Evolutionary conservation across 2,113 vertebrate species (phyloP).

Genomic region (Microtus ochrogaster): DNA sequence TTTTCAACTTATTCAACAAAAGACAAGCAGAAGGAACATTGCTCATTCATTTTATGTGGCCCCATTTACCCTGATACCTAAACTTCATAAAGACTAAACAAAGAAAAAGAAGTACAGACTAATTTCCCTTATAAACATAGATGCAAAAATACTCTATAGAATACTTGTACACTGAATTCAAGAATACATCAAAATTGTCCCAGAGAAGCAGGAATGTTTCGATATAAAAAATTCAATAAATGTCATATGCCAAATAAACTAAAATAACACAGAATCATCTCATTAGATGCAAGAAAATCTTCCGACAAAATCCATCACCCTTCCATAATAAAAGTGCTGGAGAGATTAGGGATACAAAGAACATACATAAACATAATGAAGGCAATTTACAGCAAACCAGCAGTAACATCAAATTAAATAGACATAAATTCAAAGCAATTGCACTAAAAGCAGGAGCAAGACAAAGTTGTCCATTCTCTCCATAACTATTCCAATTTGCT

Average conservation of each 20-base stretch:
- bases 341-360: background rate
- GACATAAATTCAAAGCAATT: background rate
- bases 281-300: background rate
- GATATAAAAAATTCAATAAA: background rate
- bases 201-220: background rate
- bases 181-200: background rate
- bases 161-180: background rate
- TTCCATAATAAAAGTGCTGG: background rate
- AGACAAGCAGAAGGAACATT: background rate
- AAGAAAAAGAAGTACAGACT: background rate
- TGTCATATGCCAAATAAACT: background rate
- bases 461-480: background rate
- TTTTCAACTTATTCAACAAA: background rate
- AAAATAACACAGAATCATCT: background rate
- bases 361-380: background rate
- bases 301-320: background rate
- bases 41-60: background rate
- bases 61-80: background rate
- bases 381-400: background rate
- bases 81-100: background rate
- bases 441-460: background rate
- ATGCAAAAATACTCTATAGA: background rate
- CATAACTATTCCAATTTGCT: too few relatives aligned
- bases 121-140: background rate
- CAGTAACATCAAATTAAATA: background rate